phyloP scores from a whole-genome alignment of 30 jellyfish, hydroid and myxozoan species.

The Pseudorhiza aurosa region DNA sequence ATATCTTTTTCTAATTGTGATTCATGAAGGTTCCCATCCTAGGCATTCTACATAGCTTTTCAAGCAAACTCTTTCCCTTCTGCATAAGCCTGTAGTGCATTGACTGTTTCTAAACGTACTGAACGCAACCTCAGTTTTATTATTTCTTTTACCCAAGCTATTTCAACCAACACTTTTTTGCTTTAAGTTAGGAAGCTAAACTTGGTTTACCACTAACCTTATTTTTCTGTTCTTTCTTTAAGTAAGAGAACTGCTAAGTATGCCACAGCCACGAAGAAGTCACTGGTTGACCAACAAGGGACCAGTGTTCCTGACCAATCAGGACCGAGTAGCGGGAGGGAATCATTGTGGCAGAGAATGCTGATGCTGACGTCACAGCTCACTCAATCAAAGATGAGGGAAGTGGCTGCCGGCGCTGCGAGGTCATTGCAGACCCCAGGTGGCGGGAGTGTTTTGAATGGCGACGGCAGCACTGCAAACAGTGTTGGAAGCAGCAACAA shows the following conservation, averaged over 20 bases:
- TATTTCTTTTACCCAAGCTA: no score
- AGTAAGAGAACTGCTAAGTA: neutral
- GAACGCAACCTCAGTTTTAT: no score
- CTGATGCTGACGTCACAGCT: constrained; percentile 75
- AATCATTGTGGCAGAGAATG: constrained; percentile 89
- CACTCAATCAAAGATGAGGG: constrained; percentile 49
- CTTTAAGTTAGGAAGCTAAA: no score
- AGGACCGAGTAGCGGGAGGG: neutral
- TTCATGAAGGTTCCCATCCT: no score
- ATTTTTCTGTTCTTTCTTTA: no score
- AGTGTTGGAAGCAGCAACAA: neutral
- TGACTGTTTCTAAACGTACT: no score
- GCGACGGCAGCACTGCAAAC: neutral
- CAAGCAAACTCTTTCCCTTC: no score
- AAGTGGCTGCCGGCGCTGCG: constrained; percentile 65
- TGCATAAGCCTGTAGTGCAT: no score
- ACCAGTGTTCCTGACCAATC: neutral
- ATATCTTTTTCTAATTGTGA: no score
- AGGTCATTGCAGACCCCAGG: constrained; percentile 36
- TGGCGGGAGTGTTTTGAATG: neutral
- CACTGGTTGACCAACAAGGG: constrained; percentile 24
- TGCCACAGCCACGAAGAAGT: constrained; percentile 28
- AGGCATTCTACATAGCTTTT: no score
- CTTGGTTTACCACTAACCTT: no score
- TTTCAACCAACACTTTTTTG: no score